phyloP scores from a whole-genome alignment of 2,113 vertebrate species.

The Oplegnathus fasciatus region DNA sequence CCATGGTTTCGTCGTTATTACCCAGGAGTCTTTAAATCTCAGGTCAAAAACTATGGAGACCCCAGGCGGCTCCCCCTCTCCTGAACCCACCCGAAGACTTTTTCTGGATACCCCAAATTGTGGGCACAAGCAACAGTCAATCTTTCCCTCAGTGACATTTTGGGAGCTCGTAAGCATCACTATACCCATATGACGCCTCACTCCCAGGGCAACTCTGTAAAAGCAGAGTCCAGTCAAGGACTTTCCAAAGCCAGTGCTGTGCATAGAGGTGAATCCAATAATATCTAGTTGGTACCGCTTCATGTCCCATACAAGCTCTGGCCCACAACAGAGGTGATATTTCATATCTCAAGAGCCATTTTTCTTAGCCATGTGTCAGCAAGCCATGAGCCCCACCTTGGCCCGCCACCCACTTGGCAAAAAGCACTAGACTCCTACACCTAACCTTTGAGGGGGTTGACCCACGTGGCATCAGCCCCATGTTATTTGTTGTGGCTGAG shows the following conservation, averaged over 20 bases:
- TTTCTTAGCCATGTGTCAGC: background rate
- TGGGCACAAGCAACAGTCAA: background rate
- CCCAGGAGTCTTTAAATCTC: background rate
- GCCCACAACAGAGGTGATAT: background rate
- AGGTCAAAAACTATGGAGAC: background rate
- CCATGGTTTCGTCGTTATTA: background rate
- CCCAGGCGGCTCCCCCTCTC: background rate
- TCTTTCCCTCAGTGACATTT: background rate
- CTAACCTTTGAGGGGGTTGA: background rate
- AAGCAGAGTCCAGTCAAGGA: background rate
- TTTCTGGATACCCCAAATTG: background rate
- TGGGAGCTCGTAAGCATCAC: background rate
- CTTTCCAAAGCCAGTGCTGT: background rate
- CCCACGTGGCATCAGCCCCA: background rate
- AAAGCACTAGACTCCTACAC: background rate
- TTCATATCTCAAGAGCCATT: conserved; percentile 6
- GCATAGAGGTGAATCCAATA: background rate
- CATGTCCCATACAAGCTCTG: background rate
- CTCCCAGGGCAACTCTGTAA: background rate
- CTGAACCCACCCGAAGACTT: background rate
- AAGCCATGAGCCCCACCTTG: background rate
- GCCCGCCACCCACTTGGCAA: background rate
- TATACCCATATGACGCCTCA: background rate
- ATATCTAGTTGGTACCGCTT: background rate
- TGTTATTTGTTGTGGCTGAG: background rate